Evolutionary conservation across 2,888 invertebrate genomes (phyloP).

Genomic region (Alsophila aescularia): DNA sequence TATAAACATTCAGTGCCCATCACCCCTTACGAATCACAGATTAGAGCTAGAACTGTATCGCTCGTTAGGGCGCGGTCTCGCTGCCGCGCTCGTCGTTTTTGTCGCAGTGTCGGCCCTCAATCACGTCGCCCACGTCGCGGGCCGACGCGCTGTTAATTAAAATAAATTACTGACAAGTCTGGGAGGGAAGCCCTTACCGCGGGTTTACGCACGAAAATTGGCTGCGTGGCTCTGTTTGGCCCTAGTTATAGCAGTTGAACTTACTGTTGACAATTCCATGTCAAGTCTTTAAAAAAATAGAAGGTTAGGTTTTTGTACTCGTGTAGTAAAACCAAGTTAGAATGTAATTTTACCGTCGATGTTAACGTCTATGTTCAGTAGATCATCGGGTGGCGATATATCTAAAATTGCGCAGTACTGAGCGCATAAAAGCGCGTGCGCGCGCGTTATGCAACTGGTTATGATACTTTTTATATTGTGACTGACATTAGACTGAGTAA

Average conservation of each 20-base stretch:
- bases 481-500: no score
- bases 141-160: constrained; percentile 46
- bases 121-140: constrained; percentile 42
- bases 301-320: no score
- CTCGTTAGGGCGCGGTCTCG: constrained; percentile 33
- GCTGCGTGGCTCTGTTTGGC: background rate
- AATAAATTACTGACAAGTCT: constrained; percentile 44
- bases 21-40: constrained; percentile 16
- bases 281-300: no score
- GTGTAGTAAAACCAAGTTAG: no score
- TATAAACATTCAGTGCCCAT: constrained; percentile 19
- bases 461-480: no score
- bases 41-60: constrained; percentile 22
- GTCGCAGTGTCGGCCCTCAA: constrained; percentile 39
- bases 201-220: constrained; percentile 18
- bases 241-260: background rate
- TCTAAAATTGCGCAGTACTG: no score
- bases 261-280: background rate
- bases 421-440: no score
- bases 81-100: constrained; percentile 34
- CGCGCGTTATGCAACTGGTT: no score
- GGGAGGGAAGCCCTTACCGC: constrained; percentile 12
- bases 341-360: no score
- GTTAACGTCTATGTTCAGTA: no score
- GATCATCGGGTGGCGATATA: no score